Evolutionary conservation across 2,888 invertebrate genomes (phyloP), one percentile per base, ranked within the genome.

Genomic region (Atrina japonica): DNA sequence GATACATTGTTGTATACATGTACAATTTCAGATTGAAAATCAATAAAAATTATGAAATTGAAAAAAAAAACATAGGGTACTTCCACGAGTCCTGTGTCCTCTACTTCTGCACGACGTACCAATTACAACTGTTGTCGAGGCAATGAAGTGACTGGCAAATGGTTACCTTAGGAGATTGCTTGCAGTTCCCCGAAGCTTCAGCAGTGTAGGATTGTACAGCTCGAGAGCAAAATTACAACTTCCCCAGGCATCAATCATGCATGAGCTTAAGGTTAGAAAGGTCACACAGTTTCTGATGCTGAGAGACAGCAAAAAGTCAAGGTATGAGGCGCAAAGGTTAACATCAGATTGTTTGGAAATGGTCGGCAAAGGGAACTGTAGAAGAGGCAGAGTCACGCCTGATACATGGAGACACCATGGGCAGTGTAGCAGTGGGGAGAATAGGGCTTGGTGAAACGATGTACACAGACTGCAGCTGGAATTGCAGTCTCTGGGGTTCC

Each of bases 241-340:
- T 30, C 72, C 70, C n/a, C 61, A 73, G 2, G 58, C 21, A 29
- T 55, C 67, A 16, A n/a, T 72, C 18, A 60, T 60, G 7, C 60
- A 47, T n/a, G 63, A 70, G 35, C 70, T 55, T 43, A 76, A 75
- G 60, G 70, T 75, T 14, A 66, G 64, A 1, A 70, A 66, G 40
- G 55, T 59, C 45, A 59, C 61, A 14, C 60, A 60, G 52, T 27
- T 58, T 14, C 40, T 73, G 55, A 61, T 52, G 45, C 21, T 73
- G 29, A 9, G 25, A 52, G 63, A 66, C 69, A 59, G 49, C 43
- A 40, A 52, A 18, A 61, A n/a, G 49, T 35, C 21, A 56, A 59
- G 18, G 65, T 60, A 30, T 9, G 40, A 11, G 66, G 40, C 16
- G 35, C 50, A 23, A n/a, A 23, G 16, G 58, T n/a, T 23, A 23